Evolutionary conservation across 2,113 vertebrate genomes (phyloP).

Genomic region (Centrocercus urophasianus): DNA sequence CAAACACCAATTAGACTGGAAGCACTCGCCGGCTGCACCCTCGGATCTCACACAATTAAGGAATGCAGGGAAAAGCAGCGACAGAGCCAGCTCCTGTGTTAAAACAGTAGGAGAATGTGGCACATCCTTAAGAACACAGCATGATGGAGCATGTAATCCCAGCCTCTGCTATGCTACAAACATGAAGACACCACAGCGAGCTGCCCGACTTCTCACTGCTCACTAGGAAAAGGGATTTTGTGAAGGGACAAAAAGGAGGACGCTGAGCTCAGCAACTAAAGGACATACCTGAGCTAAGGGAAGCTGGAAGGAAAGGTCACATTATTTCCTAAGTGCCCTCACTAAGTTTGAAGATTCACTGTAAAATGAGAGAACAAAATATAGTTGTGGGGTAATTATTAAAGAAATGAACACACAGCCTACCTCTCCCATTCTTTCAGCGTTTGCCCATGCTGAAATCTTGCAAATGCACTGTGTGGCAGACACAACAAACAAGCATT

Average conservation of each 20-base stretch:
- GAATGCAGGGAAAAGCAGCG: conserved; percentile 10
- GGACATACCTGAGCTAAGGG: background rate
- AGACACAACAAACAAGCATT: background rate
- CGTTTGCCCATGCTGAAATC: background rate
- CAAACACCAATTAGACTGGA: conserved; percentile 10
- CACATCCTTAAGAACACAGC: conserved; percentile 24
- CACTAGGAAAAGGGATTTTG: background rate
- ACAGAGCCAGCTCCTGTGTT: conserved; percentile 31
- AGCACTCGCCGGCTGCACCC: conserved; percentile 36
- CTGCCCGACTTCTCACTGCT: background rate
- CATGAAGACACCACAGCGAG: background rate
- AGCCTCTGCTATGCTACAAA: background rate
- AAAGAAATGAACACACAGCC: background rate
- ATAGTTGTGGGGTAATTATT: background rate
- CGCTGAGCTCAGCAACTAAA: background rate
- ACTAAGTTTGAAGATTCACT: background rate
- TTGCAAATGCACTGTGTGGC: background rate
- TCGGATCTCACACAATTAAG: conserved; percentile 27
- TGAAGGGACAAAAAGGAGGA: background rate
- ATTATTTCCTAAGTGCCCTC: background rate
- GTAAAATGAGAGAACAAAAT: conserved; percentile 16
- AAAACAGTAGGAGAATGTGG: background rate
- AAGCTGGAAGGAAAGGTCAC: background rate
- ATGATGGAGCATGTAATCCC: background rate
- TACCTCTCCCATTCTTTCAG: background rate